These are phyloP conservation scores for Enteromius argenteus DNA, from an alignment of 2,797 vertebrate species.

Conservation along the genomic window DNA sequence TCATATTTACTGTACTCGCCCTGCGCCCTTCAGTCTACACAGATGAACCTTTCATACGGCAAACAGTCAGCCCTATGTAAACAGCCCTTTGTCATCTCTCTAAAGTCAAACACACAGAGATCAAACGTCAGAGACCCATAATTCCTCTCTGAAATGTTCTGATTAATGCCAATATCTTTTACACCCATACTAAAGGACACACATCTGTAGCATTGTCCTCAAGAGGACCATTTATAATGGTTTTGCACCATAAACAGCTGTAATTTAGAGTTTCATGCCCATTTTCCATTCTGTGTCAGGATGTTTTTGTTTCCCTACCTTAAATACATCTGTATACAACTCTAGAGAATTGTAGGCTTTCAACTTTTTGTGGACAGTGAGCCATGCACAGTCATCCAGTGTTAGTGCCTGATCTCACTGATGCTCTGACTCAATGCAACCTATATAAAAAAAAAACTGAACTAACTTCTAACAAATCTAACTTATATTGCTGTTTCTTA, in stretches of 20 bases:
- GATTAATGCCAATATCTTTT: constrained; percentile 16
- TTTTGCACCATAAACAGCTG: neutral
- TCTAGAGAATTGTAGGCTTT: constrained; percentile 5
- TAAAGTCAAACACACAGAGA: constrained; percentile 25
- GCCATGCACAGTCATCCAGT: neutral
- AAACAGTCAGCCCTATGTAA: constrained; percentile 39
- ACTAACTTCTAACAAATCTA: neutral
- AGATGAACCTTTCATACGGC: constrained; percentile 70
- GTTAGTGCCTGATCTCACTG: neutral
- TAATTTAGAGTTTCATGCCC: neutral
- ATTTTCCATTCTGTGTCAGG: neutral
- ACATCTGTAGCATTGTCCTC: neutral
- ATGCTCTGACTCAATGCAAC: neutral
- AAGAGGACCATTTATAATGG: neutral
- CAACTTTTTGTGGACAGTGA: neutral
- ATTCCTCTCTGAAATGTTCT: constrained; percentile 10
- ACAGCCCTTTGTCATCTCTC: constrained; percentile 19
- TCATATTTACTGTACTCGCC: constrained; percentile 72
- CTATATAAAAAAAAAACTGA: neutral
- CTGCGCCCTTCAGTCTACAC: constrained; percentile 63
- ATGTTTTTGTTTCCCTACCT: neutral
- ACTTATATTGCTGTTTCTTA: neutral
- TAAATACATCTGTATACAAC: neutral
- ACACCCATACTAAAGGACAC: neutral
- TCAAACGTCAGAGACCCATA: neutral